Percentiles rank a stretch among this genome's conserved stretches.
These are phyloP conservation scores for Ceramica pisi DNA, from an alignment of 2,888 invertebrate species.

Conservation along the genomic window DNA sequence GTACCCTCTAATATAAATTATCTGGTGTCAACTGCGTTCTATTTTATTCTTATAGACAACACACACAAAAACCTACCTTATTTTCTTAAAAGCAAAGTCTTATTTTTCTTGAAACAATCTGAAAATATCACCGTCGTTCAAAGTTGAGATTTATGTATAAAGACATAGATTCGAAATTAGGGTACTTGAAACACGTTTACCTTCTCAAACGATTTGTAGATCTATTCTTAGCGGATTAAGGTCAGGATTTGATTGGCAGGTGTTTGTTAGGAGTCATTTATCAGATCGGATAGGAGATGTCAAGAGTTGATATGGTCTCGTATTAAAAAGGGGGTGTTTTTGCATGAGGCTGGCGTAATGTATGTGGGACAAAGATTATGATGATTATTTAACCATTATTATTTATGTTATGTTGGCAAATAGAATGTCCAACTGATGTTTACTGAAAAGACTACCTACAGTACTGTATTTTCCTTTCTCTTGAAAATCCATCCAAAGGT, in stretches of 20 bases:
- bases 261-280: slow-evolving; percentile 74
- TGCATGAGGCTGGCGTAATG: slow-evolving; percentile 38
- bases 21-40: slow-evolving; percentile 78
- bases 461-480: too few species aligned
- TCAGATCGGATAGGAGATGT: slow-evolving; percentile 81
- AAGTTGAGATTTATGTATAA: slow-evolving; percentile 68
- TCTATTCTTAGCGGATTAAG: slow-evolving; percentile 42
- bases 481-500: too few species aligned
- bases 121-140: slow-evolving; percentile 55
- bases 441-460: too few species aligned
- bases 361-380: slow-evolving; percentile 49
- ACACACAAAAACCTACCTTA: slow-evolving; percentile 60
- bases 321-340: slow-evolving; percentile 75
- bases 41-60: slow-evolving; percentile 65
- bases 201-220: slow-evolving; percentile 37
- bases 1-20: slow-evolving; percentile 80
- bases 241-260: slow-evolving; percentile 51
- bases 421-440: too few species aligned
- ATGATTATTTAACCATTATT: not conserved
- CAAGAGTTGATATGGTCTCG: slow-evolving; percentile 74
- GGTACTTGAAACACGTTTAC: slow-evolving; percentile 21
- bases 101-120: slow-evolving; percentile 24
- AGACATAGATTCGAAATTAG: slow-evolving; percentile 66
- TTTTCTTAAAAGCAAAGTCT: slow-evolving; percentile 12
- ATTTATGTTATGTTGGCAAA: not conserved